Conservation (phyloP, 1,140 invertebrate species). For the Caerostris darwini region DNA sequence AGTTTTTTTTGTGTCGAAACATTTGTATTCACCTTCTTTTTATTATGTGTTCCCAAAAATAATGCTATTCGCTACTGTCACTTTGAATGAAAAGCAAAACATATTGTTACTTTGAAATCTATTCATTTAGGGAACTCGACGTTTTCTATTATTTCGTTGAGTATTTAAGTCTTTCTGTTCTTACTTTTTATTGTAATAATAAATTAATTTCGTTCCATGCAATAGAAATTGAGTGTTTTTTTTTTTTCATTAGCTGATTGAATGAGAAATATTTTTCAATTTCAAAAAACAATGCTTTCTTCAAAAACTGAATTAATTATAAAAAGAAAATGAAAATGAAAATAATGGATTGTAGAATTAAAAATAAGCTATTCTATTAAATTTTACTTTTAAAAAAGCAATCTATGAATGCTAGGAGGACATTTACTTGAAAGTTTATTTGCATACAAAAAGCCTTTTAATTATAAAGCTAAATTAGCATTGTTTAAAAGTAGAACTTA, state of each 20-base stretch:
- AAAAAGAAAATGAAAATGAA: neutral
- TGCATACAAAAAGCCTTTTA: neutral
- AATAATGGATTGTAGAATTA: neutral
- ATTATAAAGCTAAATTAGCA: neutral
- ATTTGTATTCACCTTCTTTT: neutral
- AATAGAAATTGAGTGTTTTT: neutral
- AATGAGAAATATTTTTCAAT: neutral
- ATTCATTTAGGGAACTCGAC: neutral
- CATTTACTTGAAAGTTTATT: neutral
- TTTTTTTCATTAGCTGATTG: neutral
- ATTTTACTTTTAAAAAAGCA: neutral
- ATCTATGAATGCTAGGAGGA: neutral
- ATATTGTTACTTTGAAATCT: neutral
- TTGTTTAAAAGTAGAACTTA: too few species aligned
- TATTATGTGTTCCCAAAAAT: neutral
- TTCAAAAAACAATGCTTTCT: neutral
- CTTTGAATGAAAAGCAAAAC: neutral
- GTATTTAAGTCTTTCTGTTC: neutral
- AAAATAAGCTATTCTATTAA: neutral
- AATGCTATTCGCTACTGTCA: neutral
- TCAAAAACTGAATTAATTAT: neutral
- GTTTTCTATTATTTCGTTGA: slow-evolving; percentile 3
- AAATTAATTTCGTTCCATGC: neutral
- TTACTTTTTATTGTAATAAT: neutral
- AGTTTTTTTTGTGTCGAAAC: neutral